Conservation (phyloP, 1,140 invertebrate species). For the Drosophila nigromelanica region DNA sequence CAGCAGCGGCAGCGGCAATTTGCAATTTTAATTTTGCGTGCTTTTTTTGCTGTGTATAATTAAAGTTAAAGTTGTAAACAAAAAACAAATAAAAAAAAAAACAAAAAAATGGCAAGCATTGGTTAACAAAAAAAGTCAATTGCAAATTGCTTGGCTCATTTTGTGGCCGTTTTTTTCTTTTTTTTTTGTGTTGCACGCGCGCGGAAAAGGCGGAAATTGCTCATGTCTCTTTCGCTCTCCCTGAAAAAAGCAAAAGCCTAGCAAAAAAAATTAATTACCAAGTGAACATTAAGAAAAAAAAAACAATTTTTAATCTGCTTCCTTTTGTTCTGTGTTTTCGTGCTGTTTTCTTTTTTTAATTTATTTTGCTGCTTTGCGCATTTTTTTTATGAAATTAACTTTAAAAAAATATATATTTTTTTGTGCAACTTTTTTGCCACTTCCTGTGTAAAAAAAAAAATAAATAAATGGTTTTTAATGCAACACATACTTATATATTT, state of each 20-base stretch:
- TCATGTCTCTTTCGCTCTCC: constrained; percentile 28
- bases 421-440: constrained; percentile 7
- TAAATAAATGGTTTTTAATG: constrained; percentile 50
- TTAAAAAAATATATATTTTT: constrained; percentile 12
- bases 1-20: constrained; percentile 47
- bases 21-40: constrained; percentile 75
- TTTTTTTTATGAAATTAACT: constrained; percentile 22
- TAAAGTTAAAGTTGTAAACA: constrained; percentile 68
- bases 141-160: constrained; percentile 65
- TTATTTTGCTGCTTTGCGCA: constrained; percentile 14
- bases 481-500: constrained; percentile 26
- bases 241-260: constrained; percentile 36
- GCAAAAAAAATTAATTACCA: constrained; percentile 65
- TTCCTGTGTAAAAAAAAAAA: constrained; percentile 48
- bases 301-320: constrained; percentile 43
- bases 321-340: constrained; percentile 44
- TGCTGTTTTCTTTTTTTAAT: constrained; percentile 37
- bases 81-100: constrained; percentile 38
- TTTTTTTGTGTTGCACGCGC: constrained; percentile 10
- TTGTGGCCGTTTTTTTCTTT: constrained; percentile 24
- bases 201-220: constrained; percentile 62
- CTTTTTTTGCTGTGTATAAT: constrained; percentile 36
- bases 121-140: constrained; percentile 53
- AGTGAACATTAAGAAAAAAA: constrained; percentile 46
- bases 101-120: constrained; percentile 20